Conservation (phyloP, 2,113 vertebrate species). For the Scomber colias region DNA sequence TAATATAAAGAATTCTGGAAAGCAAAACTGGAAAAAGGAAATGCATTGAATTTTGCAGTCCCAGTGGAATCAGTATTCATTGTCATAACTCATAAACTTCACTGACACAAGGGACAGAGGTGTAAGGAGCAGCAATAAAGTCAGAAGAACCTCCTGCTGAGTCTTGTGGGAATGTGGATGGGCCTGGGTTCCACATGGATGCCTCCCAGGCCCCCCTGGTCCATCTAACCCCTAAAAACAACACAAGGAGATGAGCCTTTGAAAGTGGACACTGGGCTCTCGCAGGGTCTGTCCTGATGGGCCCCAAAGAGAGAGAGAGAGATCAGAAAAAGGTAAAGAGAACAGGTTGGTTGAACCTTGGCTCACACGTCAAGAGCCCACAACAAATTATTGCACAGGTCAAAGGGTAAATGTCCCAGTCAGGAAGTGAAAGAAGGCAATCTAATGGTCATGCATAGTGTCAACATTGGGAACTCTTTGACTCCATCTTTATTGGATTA, state of each 20-base stretch:
- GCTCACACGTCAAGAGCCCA: slow-evolving; percentile 61
- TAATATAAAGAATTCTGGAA: too few species aligned
- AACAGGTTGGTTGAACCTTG: slow-evolving; percentile 43
- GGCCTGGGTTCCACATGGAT: slow-evolving; percentile 49
- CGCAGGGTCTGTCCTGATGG: slow-evolving; percentile 32
- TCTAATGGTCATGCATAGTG: slow-evolving; percentile 25
- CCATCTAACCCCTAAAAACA: slow-evolving; percentile 57
- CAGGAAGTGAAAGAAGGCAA: slow-evolving; percentile 64
- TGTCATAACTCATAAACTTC: slow-evolving; percentile 2
- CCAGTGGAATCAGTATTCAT: not conserved
- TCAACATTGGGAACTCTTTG: slow-evolving; percentile 36
- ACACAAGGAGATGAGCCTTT: slow-evolving; percentile 72
- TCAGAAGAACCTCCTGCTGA: slow-evolving; percentile 9
- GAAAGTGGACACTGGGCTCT: slow-evolving; percentile 75
- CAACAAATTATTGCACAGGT: slow-evolving; percentile 71
- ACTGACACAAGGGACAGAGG: not conserved
- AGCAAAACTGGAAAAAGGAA: not conserved
- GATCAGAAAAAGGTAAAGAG: slow-evolving; percentile 48
- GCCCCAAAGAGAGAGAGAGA: slow-evolving; percentile 33
- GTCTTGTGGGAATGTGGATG: slow-evolving; percentile 48
- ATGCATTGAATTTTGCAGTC: not conserved
- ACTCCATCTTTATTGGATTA: not conserved
- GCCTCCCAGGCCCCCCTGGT: slow-evolving; percentile 36
- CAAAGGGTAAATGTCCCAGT: slow-evolving; percentile 74
- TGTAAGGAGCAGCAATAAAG: slow-evolving; percentile 15